Evolutionary conservation across 2,113 vertebrate species (phyloP), one percentile per base, ranked within the genome.

Genomic region (Apistogramma diplotaenia): DNA sequence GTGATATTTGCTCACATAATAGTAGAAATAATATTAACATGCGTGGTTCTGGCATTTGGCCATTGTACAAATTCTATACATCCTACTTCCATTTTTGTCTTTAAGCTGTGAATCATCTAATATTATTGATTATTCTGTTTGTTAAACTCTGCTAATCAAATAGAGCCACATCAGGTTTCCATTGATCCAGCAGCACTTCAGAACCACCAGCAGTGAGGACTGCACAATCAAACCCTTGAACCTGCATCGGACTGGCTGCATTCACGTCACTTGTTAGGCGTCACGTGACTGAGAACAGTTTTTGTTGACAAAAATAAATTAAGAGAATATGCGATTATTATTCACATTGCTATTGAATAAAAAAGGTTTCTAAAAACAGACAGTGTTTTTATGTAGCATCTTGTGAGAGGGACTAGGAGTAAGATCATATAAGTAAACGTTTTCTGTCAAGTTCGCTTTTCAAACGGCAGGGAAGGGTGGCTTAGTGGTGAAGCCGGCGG

Each of bases 81-180:
- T 29, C 4, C 10, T 74, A 35, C n/a, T 18, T 72, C 6, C 53
- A 40, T 61, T 16, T 58, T 46, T 35, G 3, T 61, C 35, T 71
- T 58, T 49, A 33, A 46, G 40, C 18, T 19, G 18, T 65, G 9
- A 53, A 9, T 70, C 21, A 40, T 73, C 61, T 37, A 60, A 51
- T 19, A 4, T 70, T 58, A 73, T 74, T 29, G 35, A 58, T 12
- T n/a, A 58, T 13, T 46, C 43, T 56, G 46, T 78, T 49, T 83
- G 21, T 35, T 37, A 60, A 12, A 81, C 6, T 79, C 23, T 84
- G 19, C 74, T 85, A 53, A 74, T 81, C 10, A 87, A 76, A 84
- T 49, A 79, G 74, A 87, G 67, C 60, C 74, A 89, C 70, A 67
- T 92, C 73, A 81, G 2, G 33, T 73, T 88, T 46, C 82, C 82